Percentiles rank a stretch among this genome's conserved stretches.
Conservation (phyloP, 2,888 invertebrate species). For the Pegoplata infirma region DNA sequence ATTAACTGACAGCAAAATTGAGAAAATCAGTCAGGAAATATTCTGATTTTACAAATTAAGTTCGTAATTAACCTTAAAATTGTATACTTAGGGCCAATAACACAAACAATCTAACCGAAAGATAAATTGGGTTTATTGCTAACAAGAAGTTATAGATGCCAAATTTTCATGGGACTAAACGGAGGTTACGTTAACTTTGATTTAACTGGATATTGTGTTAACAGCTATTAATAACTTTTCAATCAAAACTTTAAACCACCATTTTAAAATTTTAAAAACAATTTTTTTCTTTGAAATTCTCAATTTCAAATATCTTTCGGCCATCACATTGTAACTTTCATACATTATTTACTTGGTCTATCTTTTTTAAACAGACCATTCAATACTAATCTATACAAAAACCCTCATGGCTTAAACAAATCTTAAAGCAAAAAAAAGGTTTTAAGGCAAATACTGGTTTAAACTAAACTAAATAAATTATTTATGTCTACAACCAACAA, state of each 20-base stretch:
- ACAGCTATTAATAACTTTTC: too few relatives aligned
- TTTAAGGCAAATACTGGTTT: conserved; percentile 53
- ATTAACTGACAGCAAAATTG: too few relatives aligned
- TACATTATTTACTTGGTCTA: conserved; percentile 36
- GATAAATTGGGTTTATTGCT: too few relatives aligned
- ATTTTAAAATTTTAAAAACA: background rate
- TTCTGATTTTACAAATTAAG: too few relatives aligned
- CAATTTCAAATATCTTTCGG: conserved; percentile 24
- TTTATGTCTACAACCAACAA: conserved; percentile 12
- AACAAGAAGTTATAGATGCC: too few relatives aligned
- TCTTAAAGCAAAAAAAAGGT: conserved; percentile 33
- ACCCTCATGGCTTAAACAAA: conserved; percentile 29
- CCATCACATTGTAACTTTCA: background rate
- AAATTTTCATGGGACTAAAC: too few relatives aligned
- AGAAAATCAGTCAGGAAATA: too few relatives aligned
- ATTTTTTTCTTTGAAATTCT: background rate
- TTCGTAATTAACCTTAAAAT: too few relatives aligned
- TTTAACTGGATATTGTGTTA: too few relatives aligned
- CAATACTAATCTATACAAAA: conserved; percentile 14
- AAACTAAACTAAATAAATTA: conserved; percentile 51
- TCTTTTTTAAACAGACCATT: conserved; percentile 52
- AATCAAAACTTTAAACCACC: background rate
- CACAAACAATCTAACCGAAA: too few relatives aligned
- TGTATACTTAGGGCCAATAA: too few relatives aligned
- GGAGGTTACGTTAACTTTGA: too few relatives aligned